Evolutionary conservation across 2,113 vertebrate species (phyloP), one percentile per base, ranked within the genome.

Genomic region (Esox niger): DNA sequence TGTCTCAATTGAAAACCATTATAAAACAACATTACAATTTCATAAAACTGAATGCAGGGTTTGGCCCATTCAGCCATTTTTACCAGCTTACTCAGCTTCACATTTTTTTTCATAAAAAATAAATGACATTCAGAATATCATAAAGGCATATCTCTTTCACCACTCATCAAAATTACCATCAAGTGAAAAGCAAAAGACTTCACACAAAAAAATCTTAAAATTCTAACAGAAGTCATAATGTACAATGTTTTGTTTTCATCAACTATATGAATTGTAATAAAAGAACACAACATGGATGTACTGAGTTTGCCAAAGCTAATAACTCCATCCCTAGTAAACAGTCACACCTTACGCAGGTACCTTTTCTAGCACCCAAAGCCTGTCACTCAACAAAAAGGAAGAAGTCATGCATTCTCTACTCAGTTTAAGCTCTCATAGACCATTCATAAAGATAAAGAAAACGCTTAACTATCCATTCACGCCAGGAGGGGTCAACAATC

Each of bases 381-480:
- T 29, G 27, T 30, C 57, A 59, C 57, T 32, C 4, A 59, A 32
- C 57, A 59, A 17, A 26, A 59, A 59, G 27, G 10, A 58, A 58
- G 2, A 59, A 30, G 13, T 31, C 29, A 59, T 15, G 35, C 20
- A 29, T 58, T 13, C n/a, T 4, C 26, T 15, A 9, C 63, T 58
- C 35, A 27, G 21, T 38, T 62, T 25, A 59, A 62, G 49, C 32
- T 46, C 0, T 8, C n/a, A 10, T 43, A 29, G 49, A 58, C 43
- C 46, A 35, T 21, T 61, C 29, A 62, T 62, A 13, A n/a, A 32
- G 21, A 58, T 64, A 77, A 57, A n/a, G 68, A 57, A 64, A 57
- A 21, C 47, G 60, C 58, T 73, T 11, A 62, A 32, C 27, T 76
- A 80, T 78, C 80, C 80, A 86, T 85, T 87, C 78, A 73, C 75